A percentile compares a stretch with the other conserved stretches of the same genome.
phyloP scores from a whole-genome alignment of 2,113 vertebrate species.

The Pollimyrus isidori region DNA sequence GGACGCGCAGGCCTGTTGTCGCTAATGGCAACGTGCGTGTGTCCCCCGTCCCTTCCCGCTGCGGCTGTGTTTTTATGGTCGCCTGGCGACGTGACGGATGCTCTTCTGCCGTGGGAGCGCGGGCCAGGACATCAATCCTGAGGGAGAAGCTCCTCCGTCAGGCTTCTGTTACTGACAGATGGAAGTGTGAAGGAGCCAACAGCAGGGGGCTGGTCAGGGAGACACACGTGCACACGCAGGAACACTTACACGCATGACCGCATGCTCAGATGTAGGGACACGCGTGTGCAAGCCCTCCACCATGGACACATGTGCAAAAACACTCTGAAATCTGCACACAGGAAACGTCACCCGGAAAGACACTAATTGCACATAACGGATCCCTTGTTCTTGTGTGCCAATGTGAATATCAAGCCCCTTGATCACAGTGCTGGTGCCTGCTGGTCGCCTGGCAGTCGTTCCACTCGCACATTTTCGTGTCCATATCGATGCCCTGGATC shows the following conservation, averaged over 20 bases:
- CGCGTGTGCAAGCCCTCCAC: neutral
- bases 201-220: neutral
- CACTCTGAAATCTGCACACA: neutral
- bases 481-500: neutral
- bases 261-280: neutral
- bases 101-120: slow-evolving; percentile 42
- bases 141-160: slow-evolving; percentile 18
- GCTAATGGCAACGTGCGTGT: slow-evolving; percentile 43
- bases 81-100: slow-evolving; percentile 53
- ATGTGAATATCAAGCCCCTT: slow-evolving; percentile 67
- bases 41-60: slow-evolving; percentile 29
- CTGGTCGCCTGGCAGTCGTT: neutral
- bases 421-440: slow-evolving; percentile 34
- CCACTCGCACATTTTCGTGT: neutral
- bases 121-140: slow-evolving; percentile 43
- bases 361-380: slow-evolving; percentile 65
- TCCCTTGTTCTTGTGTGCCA: slow-evolving; percentile 64
- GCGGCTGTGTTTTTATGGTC: slow-evolving; percentile 41
- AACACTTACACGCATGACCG: neutral
- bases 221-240: neutral
- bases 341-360: slow-evolving; percentile 56
- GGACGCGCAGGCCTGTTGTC: slow-evolving; percentile 26
- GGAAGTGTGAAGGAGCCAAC: neutral
- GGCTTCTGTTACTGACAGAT: slow-evolving; percentile 2
- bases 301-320: slow-evolving; percentile 18